Evolutionary conservation across 2,888 invertebrate species (phyloP).

Genomic region (Yponomeuta sedellus): DNA sequence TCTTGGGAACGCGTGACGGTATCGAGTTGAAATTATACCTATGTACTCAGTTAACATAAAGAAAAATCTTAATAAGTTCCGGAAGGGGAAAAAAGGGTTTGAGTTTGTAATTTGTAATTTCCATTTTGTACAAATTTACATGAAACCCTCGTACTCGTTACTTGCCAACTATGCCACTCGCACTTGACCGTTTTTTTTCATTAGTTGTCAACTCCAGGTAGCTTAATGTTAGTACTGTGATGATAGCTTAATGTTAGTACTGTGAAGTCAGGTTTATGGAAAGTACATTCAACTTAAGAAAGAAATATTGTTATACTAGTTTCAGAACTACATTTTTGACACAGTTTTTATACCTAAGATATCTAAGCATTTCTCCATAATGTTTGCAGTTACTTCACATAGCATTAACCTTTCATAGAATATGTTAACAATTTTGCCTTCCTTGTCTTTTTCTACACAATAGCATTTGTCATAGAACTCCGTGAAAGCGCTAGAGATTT

Average conservation of each 20-base stretch:
- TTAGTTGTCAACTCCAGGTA: not conserved
- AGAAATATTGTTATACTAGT: not conserved
- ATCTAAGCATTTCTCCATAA: slow-evolving; percentile 91
- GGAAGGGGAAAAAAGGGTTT: no score
- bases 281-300: not conserved
- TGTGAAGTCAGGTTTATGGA: not conserved
- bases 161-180: no score
- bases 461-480: slow-evolving; percentile 99
- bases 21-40: no score
- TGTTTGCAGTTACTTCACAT: slow-evolving; percentile 92
- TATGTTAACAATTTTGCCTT: slow-evolving; percentile 87
- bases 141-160: no score
- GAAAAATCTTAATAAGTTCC: no score
- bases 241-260: not conserved
- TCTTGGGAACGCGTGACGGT: no score
- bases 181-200: no score
- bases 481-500: slow-evolving; percentile 92
- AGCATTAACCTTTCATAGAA: slow-evolving; percentile 91
- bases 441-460: slow-evolving; percentile 94
- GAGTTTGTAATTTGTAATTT: no score
- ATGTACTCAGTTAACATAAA: no score
- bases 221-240: slow-evolving; percentile 1
- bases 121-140: no score
- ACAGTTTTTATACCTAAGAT: slow-evolving; percentile 95
- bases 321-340: slow-evolving; percentile 87